Conservation (phyloP, 2,888 invertebrate genomes). For the Plagodis pulveraria region DNA sequence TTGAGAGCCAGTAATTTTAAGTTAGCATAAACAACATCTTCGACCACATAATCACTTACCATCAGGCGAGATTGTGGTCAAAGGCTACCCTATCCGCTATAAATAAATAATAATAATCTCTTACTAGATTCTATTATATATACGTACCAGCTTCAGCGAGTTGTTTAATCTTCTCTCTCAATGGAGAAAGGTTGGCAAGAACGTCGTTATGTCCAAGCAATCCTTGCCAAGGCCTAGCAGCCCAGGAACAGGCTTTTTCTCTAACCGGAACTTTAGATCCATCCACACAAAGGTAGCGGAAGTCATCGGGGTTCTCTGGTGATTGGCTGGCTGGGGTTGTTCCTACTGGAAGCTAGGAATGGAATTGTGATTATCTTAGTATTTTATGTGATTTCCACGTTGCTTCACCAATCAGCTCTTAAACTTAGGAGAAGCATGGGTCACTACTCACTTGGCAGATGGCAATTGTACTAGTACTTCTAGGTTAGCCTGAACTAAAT, state of each 20-base stretch:
- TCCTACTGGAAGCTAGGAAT: constrained; percentile 85
- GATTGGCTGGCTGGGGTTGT: constrained; percentile 83
- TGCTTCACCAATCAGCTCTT: background rate
- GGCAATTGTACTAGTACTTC: no score
- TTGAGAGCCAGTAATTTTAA: no score
- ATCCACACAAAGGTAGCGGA: constrained; percentile 92
- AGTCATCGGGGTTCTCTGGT: constrained; percentile 87
- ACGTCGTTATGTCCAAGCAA: constrained; percentile 88
- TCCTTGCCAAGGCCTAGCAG: constrained; percentile 94
- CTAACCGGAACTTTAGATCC: constrained; percentile 89
- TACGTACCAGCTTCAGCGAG: constrained; percentile 74
- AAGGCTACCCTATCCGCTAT: no score
- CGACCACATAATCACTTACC: no score
- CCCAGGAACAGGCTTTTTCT: constrained; percentile 90
- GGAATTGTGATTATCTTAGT: background rate
- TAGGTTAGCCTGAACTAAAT: no score
- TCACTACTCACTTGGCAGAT: no score
- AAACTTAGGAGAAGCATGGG: background rate
- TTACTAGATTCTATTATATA: no score
- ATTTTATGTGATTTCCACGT: background rate
- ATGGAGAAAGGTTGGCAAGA: constrained; percentile 77
- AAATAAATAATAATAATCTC: no score
- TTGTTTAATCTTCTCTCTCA: constrained; percentile 84
- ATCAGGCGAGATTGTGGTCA: no score
- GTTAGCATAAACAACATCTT: no score